Conservation (phyloP, 2,113 vertebrate genomes). For the Eclectus roratus region DNA sequence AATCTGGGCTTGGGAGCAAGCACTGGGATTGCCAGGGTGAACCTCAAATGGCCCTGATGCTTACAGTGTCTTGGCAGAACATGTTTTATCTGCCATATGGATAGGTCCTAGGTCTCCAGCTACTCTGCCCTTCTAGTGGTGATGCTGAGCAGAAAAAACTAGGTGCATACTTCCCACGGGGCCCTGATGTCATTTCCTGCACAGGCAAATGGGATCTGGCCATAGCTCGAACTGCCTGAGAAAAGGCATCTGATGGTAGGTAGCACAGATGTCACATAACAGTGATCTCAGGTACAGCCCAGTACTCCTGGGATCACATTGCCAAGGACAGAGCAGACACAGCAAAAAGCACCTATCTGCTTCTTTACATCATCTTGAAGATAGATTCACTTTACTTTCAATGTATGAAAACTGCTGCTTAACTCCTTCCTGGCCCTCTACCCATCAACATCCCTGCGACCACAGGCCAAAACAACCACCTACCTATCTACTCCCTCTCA, state of each 20-base stretch:
- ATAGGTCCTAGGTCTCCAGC: neutral
- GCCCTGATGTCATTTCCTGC: neutral
- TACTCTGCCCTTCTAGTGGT: neutral
- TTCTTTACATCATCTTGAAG: neutral
- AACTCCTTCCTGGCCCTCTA: neutral
- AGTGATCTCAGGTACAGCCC: rapidly evolving
- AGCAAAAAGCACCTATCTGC: neutral
- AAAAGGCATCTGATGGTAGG: rapidly evolving
- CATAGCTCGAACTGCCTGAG: neutral
- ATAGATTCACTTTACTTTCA: neutral
- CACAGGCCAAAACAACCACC: neutral
- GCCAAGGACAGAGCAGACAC: neutral
- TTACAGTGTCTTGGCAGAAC: slow-evolving; percentile 7
- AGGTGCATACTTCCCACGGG: neutral
- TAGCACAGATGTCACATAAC: rapidly evolving
- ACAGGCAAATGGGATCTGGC: neutral
- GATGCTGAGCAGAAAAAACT: neutral
- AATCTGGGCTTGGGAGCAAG: neutral
- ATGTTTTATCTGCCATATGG: neutral
- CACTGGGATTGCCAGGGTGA: neutral
- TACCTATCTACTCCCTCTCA: neutral
- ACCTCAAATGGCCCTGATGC: neutral
- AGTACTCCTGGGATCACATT: rapidly evolving
- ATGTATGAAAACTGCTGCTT: neutral
- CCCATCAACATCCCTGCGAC: rapidly evolving